Evolutionary conservation across 2,797 vertebrate species (phyloP).

Genomic region (Onychomys arenicola): DNA sequence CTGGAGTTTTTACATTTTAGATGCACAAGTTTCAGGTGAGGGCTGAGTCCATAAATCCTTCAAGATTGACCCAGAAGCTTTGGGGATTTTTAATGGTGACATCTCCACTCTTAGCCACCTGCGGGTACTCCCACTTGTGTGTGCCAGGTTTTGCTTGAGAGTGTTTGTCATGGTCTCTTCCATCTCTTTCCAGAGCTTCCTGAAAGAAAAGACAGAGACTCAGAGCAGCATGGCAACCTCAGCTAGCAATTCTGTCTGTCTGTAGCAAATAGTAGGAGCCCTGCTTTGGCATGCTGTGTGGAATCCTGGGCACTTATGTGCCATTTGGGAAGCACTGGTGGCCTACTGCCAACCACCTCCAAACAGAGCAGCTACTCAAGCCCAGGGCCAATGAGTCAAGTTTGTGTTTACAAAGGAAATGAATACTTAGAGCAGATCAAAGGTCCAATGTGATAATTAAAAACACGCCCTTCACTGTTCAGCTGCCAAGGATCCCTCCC

Average conservation of each 20-base stretch:
- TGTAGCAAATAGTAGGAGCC: neutral
- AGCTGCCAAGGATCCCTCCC: neutral
- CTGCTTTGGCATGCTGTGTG: neutral
- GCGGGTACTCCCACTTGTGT: neutral
- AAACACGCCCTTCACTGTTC: slow-evolving; percentile 38
- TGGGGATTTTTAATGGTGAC: neutral
- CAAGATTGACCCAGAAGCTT: neutral
- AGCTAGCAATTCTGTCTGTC: neutral
- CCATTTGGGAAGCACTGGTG: neutral
- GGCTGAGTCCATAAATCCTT: neutral
- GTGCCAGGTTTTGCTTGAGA: neutral
- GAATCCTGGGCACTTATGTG: slow-evolving; percentile 29
- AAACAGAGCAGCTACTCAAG: slow-evolving; percentile 60
- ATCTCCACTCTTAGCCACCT: neutral
- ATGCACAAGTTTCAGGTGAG: neutral
- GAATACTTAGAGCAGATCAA: slow-evolving; percentile 80
- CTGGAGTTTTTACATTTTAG: neutral
- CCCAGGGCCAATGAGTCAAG: slow-evolving; percentile 69
- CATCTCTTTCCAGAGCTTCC: neutral
- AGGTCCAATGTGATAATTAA: slow-evolving; percentile 70
- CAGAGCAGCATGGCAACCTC: neutral
- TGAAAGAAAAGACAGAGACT: neutral
- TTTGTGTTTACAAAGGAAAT: slow-evolving; percentile 75
- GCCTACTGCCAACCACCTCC: slow-evolving; percentile 51
- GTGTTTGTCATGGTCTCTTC: neutral